phyloP scores from a whole-genome alignment of 92 coral and sea anemone species.

The Chrysogorgia sp. region DNA sequence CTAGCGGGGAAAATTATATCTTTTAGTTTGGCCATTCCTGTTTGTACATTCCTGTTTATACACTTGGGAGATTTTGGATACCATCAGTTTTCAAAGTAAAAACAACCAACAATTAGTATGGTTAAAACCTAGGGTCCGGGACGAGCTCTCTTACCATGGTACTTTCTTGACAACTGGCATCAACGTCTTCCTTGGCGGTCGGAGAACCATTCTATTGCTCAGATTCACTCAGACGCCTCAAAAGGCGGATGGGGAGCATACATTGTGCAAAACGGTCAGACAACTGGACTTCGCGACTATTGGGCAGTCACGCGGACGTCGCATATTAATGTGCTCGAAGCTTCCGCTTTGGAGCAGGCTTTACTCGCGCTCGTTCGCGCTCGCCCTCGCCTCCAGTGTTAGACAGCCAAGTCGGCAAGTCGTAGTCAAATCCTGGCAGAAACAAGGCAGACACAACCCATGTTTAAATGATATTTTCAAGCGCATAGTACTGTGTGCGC shows the following conservation, averaged over 20 bases:
- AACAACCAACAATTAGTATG: constrained; percentile 14
- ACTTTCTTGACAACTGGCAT: constrained; percentile 18
- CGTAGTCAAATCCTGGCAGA: too few species aligned
- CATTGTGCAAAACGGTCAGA: constrained; percentile 6
- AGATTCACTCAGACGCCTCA: constrained; percentile 47
- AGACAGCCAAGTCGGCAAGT: too few species aligned
- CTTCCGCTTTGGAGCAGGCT: constrained; percentile 16
- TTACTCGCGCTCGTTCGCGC: too few species aligned
- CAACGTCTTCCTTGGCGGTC: constrained; percentile 21
- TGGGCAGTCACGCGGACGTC: neutral
- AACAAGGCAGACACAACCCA: too few species aligned
- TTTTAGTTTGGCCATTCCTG: constrained; percentile 61
- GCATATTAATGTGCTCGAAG: constrained; percentile 15
- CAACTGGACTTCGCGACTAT: constrained; percentile 14
- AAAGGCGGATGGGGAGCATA: constrained; percentile 29
- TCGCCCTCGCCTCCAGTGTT: too few species aligned
- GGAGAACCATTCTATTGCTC: constrained; percentile 43
- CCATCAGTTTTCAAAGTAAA: constrained; percentile 28
- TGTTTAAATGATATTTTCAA: constrained; percentile 43
- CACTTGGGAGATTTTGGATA: constrained; percentile 38
- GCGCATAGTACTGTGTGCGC: constrained; percentile 42
- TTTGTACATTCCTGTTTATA: constrained; percentile 56
- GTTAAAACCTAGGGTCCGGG: constrained; percentile 35
- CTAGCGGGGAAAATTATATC: constrained; percentile 63
- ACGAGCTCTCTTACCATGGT: constrained; percentile 6